These are phyloP conservation scores for Emys orbicularis DNA, from an alignment of 2,797 vertebrate genomes.

Conservation along the genomic window DNA sequence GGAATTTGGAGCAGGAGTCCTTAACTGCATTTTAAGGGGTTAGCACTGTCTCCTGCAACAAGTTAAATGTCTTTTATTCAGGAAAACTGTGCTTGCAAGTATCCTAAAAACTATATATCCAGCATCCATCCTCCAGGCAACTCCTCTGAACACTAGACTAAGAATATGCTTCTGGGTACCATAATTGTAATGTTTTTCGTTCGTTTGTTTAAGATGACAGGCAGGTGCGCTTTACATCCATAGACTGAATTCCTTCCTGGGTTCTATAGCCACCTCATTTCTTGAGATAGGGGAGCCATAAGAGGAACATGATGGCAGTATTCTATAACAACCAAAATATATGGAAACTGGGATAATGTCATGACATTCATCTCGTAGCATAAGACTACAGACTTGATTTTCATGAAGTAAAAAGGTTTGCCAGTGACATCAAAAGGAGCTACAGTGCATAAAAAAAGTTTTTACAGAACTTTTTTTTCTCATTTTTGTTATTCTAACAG, in stretches of 20 bases:
- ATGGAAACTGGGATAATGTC: not conserved
- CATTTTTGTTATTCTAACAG: too few species aligned
- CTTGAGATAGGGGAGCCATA: not conserved
- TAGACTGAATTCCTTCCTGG: rapidly evolving
- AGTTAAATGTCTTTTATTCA: not conserved
- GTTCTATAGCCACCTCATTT: not conserved
- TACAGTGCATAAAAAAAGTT: not conserved
- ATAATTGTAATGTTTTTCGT: rapidly evolving
- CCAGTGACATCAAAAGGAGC: not conserved
- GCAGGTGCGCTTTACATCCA: rapidly evolving
- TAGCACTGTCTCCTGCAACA: not conserved
- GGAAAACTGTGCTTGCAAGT: rapidly evolving
- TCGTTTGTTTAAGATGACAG: not conserved
- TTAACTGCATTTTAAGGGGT: not conserved
- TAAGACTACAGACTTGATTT: not conserved
- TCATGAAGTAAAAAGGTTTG: not conserved
- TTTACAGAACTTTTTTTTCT: not conserved
- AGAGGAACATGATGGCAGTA: not conserved
- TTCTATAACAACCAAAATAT: not conserved
- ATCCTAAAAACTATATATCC: not conserved
- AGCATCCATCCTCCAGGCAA: not conserved
- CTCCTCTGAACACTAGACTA: not conserved
- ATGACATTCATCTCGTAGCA: not conserved
- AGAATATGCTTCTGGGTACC: not conserved
- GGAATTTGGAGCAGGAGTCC: not conserved